These are phyloP conservation scores for Ommatoiulus sabulosus DNA, from an alignment of 2,888 invertebrate species.

Conservation along the genomic window DNA sequence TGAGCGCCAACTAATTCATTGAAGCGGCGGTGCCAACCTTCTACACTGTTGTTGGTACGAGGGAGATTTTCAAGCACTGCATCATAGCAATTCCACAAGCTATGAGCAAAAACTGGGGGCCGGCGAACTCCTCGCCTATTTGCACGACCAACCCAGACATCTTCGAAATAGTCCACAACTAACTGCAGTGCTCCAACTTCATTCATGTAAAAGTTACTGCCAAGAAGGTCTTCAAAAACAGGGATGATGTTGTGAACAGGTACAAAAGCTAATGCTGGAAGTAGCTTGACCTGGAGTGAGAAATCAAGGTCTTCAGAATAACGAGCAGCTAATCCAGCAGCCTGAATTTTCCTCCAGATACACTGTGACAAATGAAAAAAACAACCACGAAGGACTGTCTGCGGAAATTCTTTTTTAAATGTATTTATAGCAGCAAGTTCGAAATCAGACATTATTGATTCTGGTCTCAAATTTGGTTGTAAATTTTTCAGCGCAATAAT, in stretches of 20 bases:
- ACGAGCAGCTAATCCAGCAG: background rate
- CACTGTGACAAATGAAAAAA: slow-evolving; percentile 58
- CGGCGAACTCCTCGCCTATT: background rate
- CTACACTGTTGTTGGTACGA: slow-evolving; percentile 57
- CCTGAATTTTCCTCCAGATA: slow-evolving; percentile 53
- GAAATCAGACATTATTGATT: background rate
- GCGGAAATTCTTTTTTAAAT: slow-evolving; percentile 52
- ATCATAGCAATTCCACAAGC: slow-evolving; percentile 57
- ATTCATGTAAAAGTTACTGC: background rate
- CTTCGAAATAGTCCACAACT: slow-evolving; percentile 59
- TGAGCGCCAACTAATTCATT: slow-evolving; percentile 34
- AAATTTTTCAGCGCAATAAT: no score
- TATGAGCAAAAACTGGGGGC: background rate
- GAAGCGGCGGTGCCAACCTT: slow-evolving; percentile 59
- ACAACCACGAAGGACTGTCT: slow-evolving; percentile 29
- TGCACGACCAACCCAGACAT: slow-evolving; percentile 58
- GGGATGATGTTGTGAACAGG: slow-evolving; percentile 52
- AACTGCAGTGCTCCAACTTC: slow-evolving; percentile 13
- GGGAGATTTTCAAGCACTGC: slow-evolving; percentile 21
- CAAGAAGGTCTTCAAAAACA: slow-evolving; percentile 53
- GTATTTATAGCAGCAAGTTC: background rate
- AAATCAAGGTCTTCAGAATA: slow-evolving; percentile 55
- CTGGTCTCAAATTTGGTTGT: no score
- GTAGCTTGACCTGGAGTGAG: slow-evolving; percentile 20
- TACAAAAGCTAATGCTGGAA: slow-evolving; percentile 57